Percentiles rank a stretch among this genome's conserved stretches.
These are phyloP conservation scores for Myrmophylax atrothorax DNA, from an alignment of 2,113 vertebrate genomes.

Conservation along the genomic window DNA sequence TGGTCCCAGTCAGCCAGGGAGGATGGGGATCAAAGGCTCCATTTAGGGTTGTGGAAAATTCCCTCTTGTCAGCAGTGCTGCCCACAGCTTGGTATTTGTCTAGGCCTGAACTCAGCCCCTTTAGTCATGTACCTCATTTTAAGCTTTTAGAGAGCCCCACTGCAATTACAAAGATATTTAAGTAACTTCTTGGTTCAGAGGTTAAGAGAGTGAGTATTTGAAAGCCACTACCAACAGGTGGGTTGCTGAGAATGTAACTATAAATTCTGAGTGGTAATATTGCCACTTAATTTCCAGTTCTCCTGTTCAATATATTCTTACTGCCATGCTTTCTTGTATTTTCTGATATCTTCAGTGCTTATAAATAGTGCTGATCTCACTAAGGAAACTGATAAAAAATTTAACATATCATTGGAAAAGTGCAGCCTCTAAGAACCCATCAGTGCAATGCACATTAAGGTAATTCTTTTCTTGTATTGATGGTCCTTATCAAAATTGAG, in stretches of 20 bases:
- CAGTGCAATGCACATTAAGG: slow-evolving; percentile 1
- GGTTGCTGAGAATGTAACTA: neutral
- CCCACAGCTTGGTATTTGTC: neutral
- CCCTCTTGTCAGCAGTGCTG: neutral
- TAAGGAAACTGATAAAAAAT: slow-evolving; percentile 57
- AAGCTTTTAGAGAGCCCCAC: neutral
- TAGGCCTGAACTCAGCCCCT: neutral
- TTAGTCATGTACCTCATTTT: neutral
- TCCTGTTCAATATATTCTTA: neutral
- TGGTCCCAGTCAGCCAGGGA: neutral
- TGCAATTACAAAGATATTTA: neutral
- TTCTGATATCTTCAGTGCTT: slow-evolving; percentile 27
- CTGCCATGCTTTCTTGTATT: neutral
- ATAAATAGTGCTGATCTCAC: slow-evolving; percentile 44
- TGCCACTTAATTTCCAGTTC: neutral
- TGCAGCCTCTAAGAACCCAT: neutral
- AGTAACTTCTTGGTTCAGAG: neutral
- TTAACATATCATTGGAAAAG: slow-evolving; percentile 7
- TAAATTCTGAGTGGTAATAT: neutral
- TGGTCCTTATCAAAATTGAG: neutral
- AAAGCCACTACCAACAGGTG: neutral
- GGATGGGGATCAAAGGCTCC: neutral
- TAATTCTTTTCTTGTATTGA: slow-evolving; percentile 21
- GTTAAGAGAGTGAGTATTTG: neutral
- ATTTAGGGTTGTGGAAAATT: neutral